Base-by-base conservation (phyloP, 1,140 invertebrate species). In the Sinella curviseta region DNA sequence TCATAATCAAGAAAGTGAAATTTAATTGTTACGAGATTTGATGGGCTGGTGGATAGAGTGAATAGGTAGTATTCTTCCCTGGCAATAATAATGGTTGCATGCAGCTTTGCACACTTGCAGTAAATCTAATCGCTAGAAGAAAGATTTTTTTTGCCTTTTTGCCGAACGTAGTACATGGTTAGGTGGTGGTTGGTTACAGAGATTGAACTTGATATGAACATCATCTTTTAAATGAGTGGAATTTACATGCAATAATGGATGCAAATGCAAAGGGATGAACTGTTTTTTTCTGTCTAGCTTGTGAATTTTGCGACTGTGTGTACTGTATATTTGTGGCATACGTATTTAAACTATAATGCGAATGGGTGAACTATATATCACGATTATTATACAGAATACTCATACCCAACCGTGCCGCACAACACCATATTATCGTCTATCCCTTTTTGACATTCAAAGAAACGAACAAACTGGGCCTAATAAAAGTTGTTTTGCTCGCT, bases 21-120 rank as follows among this genome's bases (percentile, higher is more conserved):
- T 70, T 70, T 70, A 70, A 70, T 70, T 70, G 65, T 70, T 70
- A 70, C 31, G 65, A 70, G 65, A 70, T 70, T 31, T 33, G 65
- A 70, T 33, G 65, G 65, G 65, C 3, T 31, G 31, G 57, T 17
- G 65, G 65, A 70, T 65, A 26, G 4, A n/a, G 24, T n/a, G 16
- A 65, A 16, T 65, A n/a, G 57, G 16, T 65, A 17, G 8, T 65
- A 26, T n/a, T 4, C 24, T 65, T 20, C 39, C 8, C 57, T 65
- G 57, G 3, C 24, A 8, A 65, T 26, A 12, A n/a, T 70, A 30
- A 30, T 70, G 28, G 55, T 70, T 65, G 14, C 57, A 70, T 31
- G n/a, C 65, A 14, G 65, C 65, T 17, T 4, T 70, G 31, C 65
- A 70, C 16, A n/a, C 16, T 65, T 65, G 26, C 24, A 65, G 16